Evolutionary conservation across 2,797 vertebrate genomes (phyloP).

Genomic region (Coccyzus lansbergi): DNA sequence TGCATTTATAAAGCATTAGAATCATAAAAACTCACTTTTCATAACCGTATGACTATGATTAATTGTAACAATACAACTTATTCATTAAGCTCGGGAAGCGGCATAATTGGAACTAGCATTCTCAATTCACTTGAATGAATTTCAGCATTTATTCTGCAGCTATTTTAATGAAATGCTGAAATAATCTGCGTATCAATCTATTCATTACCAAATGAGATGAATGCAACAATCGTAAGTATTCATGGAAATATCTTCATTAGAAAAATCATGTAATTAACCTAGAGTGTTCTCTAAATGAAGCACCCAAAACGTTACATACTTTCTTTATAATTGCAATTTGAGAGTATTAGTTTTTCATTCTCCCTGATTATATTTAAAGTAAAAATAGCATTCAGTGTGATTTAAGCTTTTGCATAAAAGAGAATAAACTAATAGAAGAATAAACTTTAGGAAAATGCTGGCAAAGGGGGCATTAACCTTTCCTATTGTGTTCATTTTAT

Average conservation of each 20-base stretch:
- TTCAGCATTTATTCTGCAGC: slow-evolving; percentile 45
- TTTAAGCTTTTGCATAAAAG: background rate
- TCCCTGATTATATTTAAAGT: slow-evolving; percentile 57
- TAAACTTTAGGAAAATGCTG: background rate
- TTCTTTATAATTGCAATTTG: slow-evolving; percentile 76
- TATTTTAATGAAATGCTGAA: slow-evolving; percentile 46
- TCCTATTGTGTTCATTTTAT: background rate
- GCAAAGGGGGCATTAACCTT: background rate
- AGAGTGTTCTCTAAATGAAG: slow-evolving; percentile 72
- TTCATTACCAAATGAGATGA: slow-evolving; percentile 52
- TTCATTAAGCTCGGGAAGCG: slow-evolving; percentile 49
- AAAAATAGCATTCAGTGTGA: slow-evolving; percentile 9
- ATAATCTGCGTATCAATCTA: slow-evolving; percentile 30
- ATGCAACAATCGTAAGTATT: slow-evolving; percentile 67
- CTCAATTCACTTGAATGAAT: slow-evolving; percentile 33
- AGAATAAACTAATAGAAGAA: background rate
- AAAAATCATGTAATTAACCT: slow-evolving; percentile 76
- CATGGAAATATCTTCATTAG: slow-evolving; percentile 79
- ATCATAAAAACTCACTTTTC: slow-evolving; percentile 1
- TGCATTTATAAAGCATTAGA: background rate
- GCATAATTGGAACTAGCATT: background rate
- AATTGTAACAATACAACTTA: slow-evolving; percentile 58
- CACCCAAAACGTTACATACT: slow-evolving; percentile 67
- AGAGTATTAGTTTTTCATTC: slow-evolving; percentile 72
- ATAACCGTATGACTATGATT: slow-evolving; percentile 38